Evolutionary conservation across 2,888 invertebrate genomes (phyloP).

Genomic region (Miltochrista miniata): DNA sequence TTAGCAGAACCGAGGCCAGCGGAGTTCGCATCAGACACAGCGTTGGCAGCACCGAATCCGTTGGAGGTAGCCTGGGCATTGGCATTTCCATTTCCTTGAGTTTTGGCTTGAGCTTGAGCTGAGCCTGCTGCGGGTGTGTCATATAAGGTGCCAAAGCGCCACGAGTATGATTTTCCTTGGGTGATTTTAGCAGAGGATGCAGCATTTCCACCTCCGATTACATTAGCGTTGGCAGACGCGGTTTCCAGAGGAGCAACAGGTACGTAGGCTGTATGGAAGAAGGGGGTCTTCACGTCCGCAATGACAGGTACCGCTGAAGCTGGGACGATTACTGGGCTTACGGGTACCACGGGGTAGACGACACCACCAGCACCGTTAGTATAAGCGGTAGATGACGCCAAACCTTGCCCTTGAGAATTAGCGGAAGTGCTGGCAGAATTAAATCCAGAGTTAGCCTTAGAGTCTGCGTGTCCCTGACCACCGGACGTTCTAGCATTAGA

Average conservation of each 20-base stretch:
- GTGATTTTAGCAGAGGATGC: slow-evolving; percentile 49
- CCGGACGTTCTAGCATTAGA: slow-evolving; percentile 60
- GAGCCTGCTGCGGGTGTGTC: slow-evolving; percentile 46
- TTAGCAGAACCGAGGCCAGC: slow-evolving; percentile 42
- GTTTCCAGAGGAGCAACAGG: slow-evolving; percentile 25
- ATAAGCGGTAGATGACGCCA: slow-evolving; percentile 57
- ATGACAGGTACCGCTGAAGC: slow-evolving; percentile 37
- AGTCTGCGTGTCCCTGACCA: slow-evolving; percentile 62
- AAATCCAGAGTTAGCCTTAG: slow-evolving; percentile 55
- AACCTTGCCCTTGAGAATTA: slow-evolving; percentile 51
- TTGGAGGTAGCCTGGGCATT: slow-evolving; percentile 40
- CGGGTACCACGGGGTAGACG: slow-evolving; percentile 33
- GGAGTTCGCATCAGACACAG: slow-evolving; percentile 41
- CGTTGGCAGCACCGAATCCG: slow-evolving; percentile 43
- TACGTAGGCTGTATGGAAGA: slow-evolving; percentile 47
- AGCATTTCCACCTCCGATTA: slow-evolving; percentile 49
- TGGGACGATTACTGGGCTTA: slow-evolving; percentile 23
- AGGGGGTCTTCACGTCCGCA: slow-evolving; percentile 53
- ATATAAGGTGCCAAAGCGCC: slow-evolving; percentile 71
- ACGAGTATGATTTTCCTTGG: slow-evolving; percentile 55
- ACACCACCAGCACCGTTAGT: slow-evolving; percentile 40
- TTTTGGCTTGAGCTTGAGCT: slow-evolving; percentile 40
- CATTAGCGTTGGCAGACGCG: slow-evolving; percentile 59
- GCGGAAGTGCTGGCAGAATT: slow-evolving; percentile 55
- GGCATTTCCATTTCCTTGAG: slow-evolving; percentile 43